These are phyloP conservation scores for Myiotriccus ornatus DNA, from an alignment of 2,797 vertebrate genomes.

Conservation along the genomic window DNA sequence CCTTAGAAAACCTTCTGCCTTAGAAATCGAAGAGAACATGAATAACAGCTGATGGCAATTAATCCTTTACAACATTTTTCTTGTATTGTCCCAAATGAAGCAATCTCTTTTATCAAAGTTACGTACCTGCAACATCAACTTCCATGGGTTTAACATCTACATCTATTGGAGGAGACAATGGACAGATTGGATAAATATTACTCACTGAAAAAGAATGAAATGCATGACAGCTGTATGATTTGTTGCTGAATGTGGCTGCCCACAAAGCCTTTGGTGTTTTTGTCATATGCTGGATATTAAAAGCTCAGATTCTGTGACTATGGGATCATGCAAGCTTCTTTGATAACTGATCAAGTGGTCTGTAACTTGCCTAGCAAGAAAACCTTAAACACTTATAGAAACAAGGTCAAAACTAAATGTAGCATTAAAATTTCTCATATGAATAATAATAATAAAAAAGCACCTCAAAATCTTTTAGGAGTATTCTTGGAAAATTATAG, in stretches of 20 bases:
- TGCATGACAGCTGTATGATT: neutral
- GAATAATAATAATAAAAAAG: neutral
- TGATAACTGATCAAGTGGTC: constrained; percentile 25
- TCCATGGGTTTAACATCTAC: neutral
- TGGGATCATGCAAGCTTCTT: constrained; percentile 24
- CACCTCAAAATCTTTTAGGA: neutral
- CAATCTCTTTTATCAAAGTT: neutral
- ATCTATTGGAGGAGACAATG: neutral
- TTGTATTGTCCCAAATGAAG: neutral
- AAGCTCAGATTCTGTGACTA: constrained; percentile 44
- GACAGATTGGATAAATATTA: neutral
- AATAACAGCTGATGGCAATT: neutral
- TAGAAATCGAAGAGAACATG: neutral
- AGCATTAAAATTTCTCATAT: neutral
- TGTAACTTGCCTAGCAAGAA: neutral
- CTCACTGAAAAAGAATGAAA: constrained; percentile 24
- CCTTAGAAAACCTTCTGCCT: neutral
- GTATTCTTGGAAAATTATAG: neutral
- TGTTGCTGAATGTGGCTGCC: constrained; percentile 33
- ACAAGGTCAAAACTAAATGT: neutral
- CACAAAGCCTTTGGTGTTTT: constrained; percentile 15
- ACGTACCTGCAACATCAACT: neutral
- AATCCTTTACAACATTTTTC: neutral
- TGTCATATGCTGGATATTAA: constrained; percentile 38
- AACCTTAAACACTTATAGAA: neutral